Percentiles rank a stretch among this genome's conserved stretches.
Conservation (phyloP, 2,113 vertebrate genomes). For the Macroglossus sobrinus region DNA sequence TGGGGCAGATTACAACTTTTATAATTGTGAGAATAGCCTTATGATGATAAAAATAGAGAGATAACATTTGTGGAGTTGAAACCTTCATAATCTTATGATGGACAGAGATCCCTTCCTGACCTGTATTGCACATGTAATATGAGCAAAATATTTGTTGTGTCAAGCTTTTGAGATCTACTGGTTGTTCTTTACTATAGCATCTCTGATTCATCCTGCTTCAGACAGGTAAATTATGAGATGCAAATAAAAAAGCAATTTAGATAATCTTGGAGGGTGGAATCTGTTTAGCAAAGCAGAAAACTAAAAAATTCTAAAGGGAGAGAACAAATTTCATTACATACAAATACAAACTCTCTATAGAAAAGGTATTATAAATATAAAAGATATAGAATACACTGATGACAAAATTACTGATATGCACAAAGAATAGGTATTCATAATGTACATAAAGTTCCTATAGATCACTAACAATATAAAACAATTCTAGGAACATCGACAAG, state of each 20-base stretch:
- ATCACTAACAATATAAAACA: neutral
- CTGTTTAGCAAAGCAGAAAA: neutral
- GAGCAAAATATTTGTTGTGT: neutral
- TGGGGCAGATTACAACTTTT: neutral
- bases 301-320: neutral
- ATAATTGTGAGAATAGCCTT: neutral
- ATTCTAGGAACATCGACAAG: neutral
- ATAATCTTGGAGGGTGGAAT: neutral
- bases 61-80: neutral
- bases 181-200: neutral
- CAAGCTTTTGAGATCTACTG: neutral
- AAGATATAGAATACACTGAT: neutral
- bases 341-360: neutral
- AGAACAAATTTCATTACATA: neutral
- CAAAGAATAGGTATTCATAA: neutral
- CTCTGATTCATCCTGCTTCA: neutral
- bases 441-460: neutral
- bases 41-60: neutral
- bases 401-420: neutral
- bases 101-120: neutral
- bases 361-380: neutral
- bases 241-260: neutral
- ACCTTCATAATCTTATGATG: neutral
- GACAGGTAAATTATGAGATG: neutral
- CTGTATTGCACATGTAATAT: too few species aligned